Base-by-base conservation (phyloP, 2,888 invertebrate species). In the Cryptus armator region DNA sequence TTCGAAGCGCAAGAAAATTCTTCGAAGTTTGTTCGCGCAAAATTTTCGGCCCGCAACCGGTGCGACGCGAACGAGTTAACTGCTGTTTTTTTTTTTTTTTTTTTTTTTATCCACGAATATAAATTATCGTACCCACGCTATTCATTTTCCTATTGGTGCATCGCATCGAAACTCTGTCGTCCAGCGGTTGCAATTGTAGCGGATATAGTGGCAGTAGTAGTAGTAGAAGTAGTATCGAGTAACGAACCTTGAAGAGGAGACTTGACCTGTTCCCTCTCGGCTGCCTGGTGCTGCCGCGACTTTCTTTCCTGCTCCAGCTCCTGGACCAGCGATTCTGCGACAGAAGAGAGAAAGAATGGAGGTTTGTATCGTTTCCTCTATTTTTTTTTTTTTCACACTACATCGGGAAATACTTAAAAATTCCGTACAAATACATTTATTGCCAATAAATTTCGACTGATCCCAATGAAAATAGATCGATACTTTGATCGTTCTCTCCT, bases 291-390 rank as follows among this genome's bases (percentile, higher is more conserved):
- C 92, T 97, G 97, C 87, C 97, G 96, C 67, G 96, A 96, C 94
- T 98, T 98, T 94, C 98, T 96, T 94, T 98, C 98, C 96, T 97
- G 96, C 94, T 98, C 98, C 92, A 98, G 95, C 94, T 98, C 98
- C 88, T 91, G 91, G 83, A 97, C 97, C 92, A 98, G 94, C 83
- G 97, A 96, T 95, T 98, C 98, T 98, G 95, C 87, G 95, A 95
- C 94, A 94, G 94, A 94, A 90, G 89, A 90, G 88, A 86, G 81
- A 86, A 88, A 85, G 81, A 87, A 83, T 84, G 64, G 71, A 81
- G 84, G 76, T 87, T 87, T 46, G 80, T 84, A 85, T 83, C 77
- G 62, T 81, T 68, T 6, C 14, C 3, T 24, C 6, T 12, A 3
- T 29, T n/a, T 62, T 62, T 5, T 29, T n/a, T 62, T 62, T 14